Evolutionary conservation across 2,888 invertebrate species (phyloP), one percentile per base, ranked within the genome.

Genomic region (Crioceris asparagi): DNA sequence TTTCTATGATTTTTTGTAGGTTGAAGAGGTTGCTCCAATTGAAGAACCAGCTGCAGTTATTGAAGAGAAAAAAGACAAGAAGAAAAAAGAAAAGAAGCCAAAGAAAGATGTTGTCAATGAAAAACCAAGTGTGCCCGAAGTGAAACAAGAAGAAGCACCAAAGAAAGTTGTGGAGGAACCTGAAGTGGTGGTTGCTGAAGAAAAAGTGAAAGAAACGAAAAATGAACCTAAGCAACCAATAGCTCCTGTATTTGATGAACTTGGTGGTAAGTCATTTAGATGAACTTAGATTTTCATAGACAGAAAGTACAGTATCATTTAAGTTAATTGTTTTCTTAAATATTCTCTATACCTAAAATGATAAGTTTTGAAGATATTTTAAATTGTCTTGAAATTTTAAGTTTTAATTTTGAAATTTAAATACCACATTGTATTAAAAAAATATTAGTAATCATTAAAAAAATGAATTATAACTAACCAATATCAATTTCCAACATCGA

Each of bases 231-330:
- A 36, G 61, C 56, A 45, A 61, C 8, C 38, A 21, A n/a, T n/a
- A n/a, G 38, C 36, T 38, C 43, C 68, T 39, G 72, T 64, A 35
- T 75, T 74, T 51, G 75, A 76, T 55, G 74, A 75, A 61, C 57
- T 75, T 42, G 74, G 72, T 57, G 74, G 74, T 73, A 63, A 61
- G 55, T 17, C 15, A n/a, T n/a, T n/a, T n/a, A n/a, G n/a, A n/a
- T n/a, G n/a, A n/a, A n/a, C n/a, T n/a, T n/a, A n/a, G n/a, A n/a
- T n/a, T n/a, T n/a, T n/a, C n/a, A n/a, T n/a, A n/a, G n/a, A n/a
- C n/a, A n/a, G n/a, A n/a, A n/a, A n/a, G n/a, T n/a, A n/a, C n/a
- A n/a, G n/a, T n/a, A n/a, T n/a, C n/a, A n/a, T n/a, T n/a, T n/a
- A n/a, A n/a, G n/a, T n/a, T n/a, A n/a, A n/a, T n/a, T n/a, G n/a